These are phyloP conservation scores for Drosophila busckii DNA, from an alignment of 1,140 invertebrate species.

Conservation along the genomic window DNA sequence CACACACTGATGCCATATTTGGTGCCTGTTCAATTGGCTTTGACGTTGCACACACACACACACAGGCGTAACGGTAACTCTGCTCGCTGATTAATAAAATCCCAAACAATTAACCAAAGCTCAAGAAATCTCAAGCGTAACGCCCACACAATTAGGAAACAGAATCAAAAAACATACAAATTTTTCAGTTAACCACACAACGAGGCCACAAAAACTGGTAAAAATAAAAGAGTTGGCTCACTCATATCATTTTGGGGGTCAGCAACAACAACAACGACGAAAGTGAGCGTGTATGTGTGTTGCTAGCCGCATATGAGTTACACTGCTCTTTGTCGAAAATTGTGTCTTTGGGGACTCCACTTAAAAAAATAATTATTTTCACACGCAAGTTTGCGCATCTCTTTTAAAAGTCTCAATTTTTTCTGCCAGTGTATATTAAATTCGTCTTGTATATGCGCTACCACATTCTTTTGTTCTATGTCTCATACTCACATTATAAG, in stretches of 20 bases:
- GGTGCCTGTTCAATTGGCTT: conserved; percentile 28
- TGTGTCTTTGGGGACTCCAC: not conserved
- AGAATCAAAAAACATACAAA: conserved; percentile 21
- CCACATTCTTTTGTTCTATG: not conserved
- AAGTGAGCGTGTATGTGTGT: conserved; percentile 7
- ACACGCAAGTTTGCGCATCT: not conserved
- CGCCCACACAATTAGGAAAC: conserved; percentile 67
- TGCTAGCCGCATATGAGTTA: conserved; percentile 13
- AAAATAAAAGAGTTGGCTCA: conserved; percentile 24
- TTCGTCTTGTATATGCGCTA: conserved; percentile 6
- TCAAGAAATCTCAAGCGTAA: conserved; percentile 62
- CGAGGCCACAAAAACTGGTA: conserved; percentile 26
- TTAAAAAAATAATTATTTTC: not conserved
- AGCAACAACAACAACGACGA: conserved; percentile 26
- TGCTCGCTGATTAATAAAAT: conserved; percentile 66
- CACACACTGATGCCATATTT: conserved; percentile 18
- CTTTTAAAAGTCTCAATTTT: not conserved
- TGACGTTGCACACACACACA: conserved; percentile 30
- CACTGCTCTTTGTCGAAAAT: conserved; percentile 15
- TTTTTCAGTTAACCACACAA: conserved; percentile 14
- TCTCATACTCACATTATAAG: conserved; percentile 68
- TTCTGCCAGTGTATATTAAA: conserved; percentile 20
- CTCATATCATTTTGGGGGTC: conserved; percentile 60
- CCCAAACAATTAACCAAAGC: conserved; percentile 47
- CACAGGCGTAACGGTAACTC: conserved; percentile 51